Evolutionary conservation across 2,888 invertebrate genomes (phyloP).

Genomic region (Microplitis deprimator): DNA sequence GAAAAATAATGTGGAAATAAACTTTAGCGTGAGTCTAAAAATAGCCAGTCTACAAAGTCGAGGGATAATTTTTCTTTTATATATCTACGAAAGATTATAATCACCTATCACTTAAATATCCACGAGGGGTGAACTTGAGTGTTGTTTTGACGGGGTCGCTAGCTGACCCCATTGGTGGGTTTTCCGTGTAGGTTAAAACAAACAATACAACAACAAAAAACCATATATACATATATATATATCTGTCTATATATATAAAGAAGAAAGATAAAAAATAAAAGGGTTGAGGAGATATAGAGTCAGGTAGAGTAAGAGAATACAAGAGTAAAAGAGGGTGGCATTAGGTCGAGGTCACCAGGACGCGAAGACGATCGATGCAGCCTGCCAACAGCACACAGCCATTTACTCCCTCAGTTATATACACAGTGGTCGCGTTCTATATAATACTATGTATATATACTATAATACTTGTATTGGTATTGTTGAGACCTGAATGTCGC

Average conservation of each 20-base stretch:
- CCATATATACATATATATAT: not conserved
- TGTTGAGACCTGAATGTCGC: constrained; percentile 34
- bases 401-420: constrained; percentile 3
- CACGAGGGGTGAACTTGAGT: constrained; percentile 25
- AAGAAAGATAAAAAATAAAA: constrained; percentile 23
- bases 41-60: no score
- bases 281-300: constrained; percentile 48
- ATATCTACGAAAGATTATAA: not conserved
- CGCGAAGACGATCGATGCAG: constrained; percentile 78
- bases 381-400: constrained; percentile 60
- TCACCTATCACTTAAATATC: constrained; percentile 1
- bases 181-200: constrained; percentile 39
- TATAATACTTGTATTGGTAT: constrained; percentile 27
- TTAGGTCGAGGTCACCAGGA: constrained; percentile 77
- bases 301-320: constrained; percentile 66
- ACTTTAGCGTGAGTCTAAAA: no score
- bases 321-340: constrained; percentile 71
- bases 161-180: constrained; percentile 58
- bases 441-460: constrained; percentile 5
- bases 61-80: constrained; percentile 3
- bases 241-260: not conserved
- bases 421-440: constrained; percentile 9
- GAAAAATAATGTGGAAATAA: no score
- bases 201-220: not conserved
- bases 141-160: constrained; percentile 64